Evolutionary conservation across 2,113 vertebrate genomes (phyloP).

Genomic region (Eudyptes chrysolophus): DNA sequence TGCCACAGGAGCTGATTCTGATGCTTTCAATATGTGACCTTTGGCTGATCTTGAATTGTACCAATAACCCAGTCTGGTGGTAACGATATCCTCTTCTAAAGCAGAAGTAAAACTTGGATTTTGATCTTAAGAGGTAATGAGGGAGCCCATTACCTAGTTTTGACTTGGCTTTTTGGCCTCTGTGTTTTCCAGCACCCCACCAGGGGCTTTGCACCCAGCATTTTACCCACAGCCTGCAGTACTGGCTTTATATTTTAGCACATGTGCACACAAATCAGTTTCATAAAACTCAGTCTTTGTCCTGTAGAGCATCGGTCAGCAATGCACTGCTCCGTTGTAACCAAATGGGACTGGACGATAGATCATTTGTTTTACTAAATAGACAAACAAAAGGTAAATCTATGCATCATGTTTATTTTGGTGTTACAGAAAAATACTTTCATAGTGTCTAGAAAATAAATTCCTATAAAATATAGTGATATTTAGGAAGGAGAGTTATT

Average conservation of each 20-base stretch:
- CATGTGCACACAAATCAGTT: neutral
- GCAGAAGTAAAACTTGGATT: neutral
- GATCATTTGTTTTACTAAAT: neutral
- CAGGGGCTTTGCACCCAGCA: neutral
- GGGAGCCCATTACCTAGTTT: neutral
- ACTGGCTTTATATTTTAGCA: neutral
- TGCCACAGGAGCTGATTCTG: neutral
- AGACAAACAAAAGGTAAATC: neutral
- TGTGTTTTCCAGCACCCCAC: neutral
- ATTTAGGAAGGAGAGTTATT: neutral
- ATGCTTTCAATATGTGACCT: neutral
- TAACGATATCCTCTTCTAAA: neutral
- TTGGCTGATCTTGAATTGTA: neutral
- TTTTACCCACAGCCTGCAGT: neutral
- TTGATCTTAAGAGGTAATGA: neutral
- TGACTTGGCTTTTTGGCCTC: neutral
- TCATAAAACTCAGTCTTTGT: neutral
- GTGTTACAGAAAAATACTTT: neutral
- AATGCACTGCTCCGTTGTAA: neutral
- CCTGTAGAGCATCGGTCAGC: neutral
- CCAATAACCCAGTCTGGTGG: neutral
- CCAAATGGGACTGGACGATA: neutral
- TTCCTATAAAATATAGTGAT: neutral
- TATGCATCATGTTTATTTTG: neutral
- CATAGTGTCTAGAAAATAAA: neutral